Evolutionary conservation across 2,888 invertebrate species (phyloP).

Genomic region (Drosophila ustulata): DNA sequence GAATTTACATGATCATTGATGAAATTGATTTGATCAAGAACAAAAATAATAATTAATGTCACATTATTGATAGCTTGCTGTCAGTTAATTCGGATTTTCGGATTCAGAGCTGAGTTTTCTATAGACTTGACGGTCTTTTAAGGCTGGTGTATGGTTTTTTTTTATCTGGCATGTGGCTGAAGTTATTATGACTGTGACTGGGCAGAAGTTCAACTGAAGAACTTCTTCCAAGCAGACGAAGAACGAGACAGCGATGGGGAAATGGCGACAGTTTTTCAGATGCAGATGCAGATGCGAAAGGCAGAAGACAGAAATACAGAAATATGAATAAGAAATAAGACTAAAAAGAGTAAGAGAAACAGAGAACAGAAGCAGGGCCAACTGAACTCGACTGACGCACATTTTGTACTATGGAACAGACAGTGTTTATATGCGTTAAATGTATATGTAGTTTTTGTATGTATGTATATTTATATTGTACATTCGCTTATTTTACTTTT

Average conservation of each 20-base stretch:
- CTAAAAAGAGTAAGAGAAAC: constrained; percentile 17
- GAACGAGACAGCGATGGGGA: constrained; percentile 29
- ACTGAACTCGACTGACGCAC: constrained; percentile 57
- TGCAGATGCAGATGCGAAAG: constrained; percentile 2
- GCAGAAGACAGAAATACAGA: constrained; percentile 22
- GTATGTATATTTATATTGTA: constrained; percentile 64
- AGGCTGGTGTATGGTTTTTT: constrained; percentile 30
- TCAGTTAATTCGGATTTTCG: no score
- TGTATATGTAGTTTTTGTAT: constrained; percentile 14
- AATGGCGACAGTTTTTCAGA: constrained; percentile 15
- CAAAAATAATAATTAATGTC: neutral
- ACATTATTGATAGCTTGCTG: neutral
- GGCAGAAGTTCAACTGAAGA: constrained; percentile 45
- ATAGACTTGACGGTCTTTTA: neutral
- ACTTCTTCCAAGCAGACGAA: constrained; percentile 27
- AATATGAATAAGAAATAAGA: constrained; percentile 24
- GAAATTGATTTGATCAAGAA: neutral
- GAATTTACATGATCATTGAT: neutral
- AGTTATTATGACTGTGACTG: constrained; percentile 44
- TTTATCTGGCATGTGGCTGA: constrained; percentile 47
- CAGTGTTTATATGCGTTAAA: constrained; percentile 53
- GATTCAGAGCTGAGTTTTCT: neutral
- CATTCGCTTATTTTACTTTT: constrained; percentile 68
- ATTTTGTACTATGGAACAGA: constrained; percentile 43
- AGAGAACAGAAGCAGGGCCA: constrained; percentile 20